These are phyloP conservation scores for Troides helena DNA, from an alignment of 2,888 invertebrate species.

Conservation along the genomic window DNA sequence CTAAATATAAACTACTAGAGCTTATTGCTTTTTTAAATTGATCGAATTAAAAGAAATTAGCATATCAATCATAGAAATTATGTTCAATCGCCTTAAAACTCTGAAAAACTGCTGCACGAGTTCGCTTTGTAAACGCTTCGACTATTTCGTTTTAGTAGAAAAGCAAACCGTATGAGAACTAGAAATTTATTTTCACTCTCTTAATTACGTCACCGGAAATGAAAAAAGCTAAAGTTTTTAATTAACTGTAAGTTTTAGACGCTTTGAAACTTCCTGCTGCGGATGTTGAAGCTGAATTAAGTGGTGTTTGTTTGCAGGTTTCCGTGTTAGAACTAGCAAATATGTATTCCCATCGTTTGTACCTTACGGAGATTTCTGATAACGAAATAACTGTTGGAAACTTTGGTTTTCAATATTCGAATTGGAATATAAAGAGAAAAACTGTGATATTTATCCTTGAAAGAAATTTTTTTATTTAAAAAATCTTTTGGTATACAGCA, in stretches of 20 bases:
- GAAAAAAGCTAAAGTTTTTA: constrained; percentile 5
- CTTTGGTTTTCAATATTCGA: no score
- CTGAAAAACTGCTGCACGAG: background rate
- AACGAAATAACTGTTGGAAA: no score
- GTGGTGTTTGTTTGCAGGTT: background rate
- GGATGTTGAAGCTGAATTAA: background rate
- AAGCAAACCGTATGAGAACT: background rate
- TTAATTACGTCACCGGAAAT: background rate
- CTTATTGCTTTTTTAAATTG: no score
- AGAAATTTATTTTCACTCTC: background rate
- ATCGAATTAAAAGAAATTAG: no score
- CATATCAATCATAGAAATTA: background rate
- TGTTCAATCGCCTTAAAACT: background rate
- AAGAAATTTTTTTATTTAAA: no score
- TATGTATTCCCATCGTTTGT: background rate
- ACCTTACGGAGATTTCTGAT: background rate
- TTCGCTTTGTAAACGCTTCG: background rate
- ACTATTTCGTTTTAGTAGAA: background rate
- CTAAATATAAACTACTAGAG: no score
- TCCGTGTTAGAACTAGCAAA: background rate
- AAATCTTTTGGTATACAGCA: no score
- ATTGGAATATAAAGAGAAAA: no score
- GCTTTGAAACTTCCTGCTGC: constrained; percentile 7
- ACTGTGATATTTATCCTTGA: no score
- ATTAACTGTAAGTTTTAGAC: constrained; percentile 10